phyloP scores from a whole-genome alignment of 2,888 invertebrate genomes.

The Tenthredo mesomela region DNA sequence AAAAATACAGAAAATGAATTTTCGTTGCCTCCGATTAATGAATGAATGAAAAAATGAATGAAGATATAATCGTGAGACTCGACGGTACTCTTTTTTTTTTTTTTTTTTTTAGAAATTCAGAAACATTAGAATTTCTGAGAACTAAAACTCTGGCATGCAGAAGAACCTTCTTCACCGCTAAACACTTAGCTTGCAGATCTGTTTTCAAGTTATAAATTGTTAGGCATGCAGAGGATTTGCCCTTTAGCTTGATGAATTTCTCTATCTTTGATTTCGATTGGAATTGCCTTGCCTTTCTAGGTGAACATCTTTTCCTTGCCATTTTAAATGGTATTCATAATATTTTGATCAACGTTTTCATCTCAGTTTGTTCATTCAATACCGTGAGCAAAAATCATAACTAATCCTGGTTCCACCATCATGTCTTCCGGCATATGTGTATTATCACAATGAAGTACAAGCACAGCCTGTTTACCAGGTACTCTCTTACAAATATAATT shows the following conservation, averaged over 20 bases:
- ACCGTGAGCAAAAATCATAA: slow-evolving; percentile 99
- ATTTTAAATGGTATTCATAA: neutral
- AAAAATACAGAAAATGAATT: too few species aligned
- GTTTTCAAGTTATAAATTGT: neutral
- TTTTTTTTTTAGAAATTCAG: too few species aligned
- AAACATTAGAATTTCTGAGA: neutral
- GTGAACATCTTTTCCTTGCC: neutral
- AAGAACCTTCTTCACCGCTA: neutral
- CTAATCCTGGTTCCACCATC: slow-evolving; percentile 97
- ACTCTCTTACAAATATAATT: slow-evolving; percentile 96
- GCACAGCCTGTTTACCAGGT: slow-evolving; percentile 97
- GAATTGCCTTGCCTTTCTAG: neutral
- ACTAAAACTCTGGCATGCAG: neutral
- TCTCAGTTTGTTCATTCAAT: slow-evolving; percentile 83
- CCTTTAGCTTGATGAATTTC: neutral
- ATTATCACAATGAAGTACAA: slow-evolving; percentile 97
- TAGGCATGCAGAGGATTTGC: neutral
- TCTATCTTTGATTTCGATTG: neutral
- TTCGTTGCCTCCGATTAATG: too few species aligned
- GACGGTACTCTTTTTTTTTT: neutral
- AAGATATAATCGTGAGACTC: neutral
- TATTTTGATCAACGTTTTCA: neutral
- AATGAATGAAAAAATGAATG: too few species aligned
- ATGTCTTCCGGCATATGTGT: slow-evolving; percentile 97
- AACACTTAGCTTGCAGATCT: neutral